Percentiles rank a stretch among this genome's conserved stretches.
Conservation (phyloP, 1,140 invertebrate species). For the Drosophila subpulchrella region DNA sequence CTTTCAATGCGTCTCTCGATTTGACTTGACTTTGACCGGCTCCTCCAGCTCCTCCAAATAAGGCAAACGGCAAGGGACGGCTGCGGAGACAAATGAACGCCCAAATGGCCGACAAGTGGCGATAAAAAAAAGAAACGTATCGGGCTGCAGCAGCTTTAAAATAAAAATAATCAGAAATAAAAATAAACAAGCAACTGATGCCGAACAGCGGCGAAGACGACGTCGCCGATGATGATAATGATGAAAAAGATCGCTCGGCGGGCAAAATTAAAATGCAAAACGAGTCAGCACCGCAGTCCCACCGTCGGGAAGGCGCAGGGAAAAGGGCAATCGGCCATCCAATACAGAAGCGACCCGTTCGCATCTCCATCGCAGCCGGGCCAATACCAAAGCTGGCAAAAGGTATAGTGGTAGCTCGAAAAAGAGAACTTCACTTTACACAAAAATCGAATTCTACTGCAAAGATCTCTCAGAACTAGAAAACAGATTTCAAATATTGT, state of each 20-base stretch:
- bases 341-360: constrained; percentile 49
- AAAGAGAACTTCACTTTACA: background rate
- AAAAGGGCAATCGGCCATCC: constrained; percentile 37
- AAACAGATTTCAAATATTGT: no score
- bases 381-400: constrained; percentile 20
- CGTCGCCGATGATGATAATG: constrained; percentile 51
- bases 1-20: constrained; percentile 49
- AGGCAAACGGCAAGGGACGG: constrained; percentile 38
- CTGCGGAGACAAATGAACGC: constrained; percentile 54
- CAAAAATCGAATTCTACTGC: no score
- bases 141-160: constrained; percentile 68
- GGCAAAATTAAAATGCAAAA: constrained; percentile 80
- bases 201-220: constrained; percentile 35
- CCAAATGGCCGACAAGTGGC: constrained; percentile 67
- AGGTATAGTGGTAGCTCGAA: background rate
- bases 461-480: no score
- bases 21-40: constrained; percentile 68
- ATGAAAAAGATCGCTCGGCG: constrained; percentile 59
- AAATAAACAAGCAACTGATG: constrained; percentile 67
- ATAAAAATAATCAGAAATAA: constrained; percentile 81
- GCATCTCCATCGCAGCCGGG: constrained; percentile 15
- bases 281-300: constrained; percentile 56
- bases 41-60: constrained; percentile 44
- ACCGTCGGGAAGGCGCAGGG: constrained; percentile 14
- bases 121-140: constrained; percentile 64